Evolutionary conservation across 2,113 vertebrate species (phyloP).

Genomic region (Cyanoliseus patagonus): DNA sequence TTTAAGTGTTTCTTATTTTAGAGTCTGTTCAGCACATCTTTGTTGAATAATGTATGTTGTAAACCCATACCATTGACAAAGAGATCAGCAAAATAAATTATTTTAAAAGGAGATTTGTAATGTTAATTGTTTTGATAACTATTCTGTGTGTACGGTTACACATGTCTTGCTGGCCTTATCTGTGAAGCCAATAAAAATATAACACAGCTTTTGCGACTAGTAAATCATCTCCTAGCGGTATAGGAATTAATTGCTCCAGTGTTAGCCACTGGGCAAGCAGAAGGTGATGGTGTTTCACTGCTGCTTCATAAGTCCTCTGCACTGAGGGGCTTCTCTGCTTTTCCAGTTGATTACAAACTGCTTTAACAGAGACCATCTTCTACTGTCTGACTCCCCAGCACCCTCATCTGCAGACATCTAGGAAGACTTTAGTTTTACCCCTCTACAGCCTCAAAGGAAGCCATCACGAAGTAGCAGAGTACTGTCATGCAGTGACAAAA

Average conservation of each 20-base stretch:
- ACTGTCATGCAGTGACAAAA: background rate
- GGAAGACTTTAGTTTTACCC: background rate
- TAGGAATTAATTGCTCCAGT: background rate
- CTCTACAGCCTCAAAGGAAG: background rate
- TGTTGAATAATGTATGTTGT: conserved; percentile 80
- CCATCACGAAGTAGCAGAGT: background rate
- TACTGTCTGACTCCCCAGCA: background rate
- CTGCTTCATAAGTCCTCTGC: background rate
- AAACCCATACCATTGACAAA: conserved; percentile 72
- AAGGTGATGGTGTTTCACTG: background rate
- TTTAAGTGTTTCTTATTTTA: conserved; percentile 78
- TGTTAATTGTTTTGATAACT: conserved; percentile 67
- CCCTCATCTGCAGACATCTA: background rate
- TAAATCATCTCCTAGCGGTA: background rate
- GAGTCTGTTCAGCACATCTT: conserved; percentile 74
- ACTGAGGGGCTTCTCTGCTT: background rate
- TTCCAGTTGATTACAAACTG: background rate
- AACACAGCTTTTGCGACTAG: conserved; percentile 22
- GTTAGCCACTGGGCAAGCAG: background rate
- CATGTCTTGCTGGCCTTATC: conserved; percentile 61
- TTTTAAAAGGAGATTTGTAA: conserved; percentile 79
- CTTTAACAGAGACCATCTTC: background rate
- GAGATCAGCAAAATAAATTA: conserved; percentile 80
- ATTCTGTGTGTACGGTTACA: conserved; percentile 44
- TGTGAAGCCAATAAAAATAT: conserved; percentile 62